Evolutionary conservation across 2,888 invertebrate genomes (phyloP), one percentile per base, ranked within the genome.

Genomic region (Xanthostigma xanthostigma): DNA sequence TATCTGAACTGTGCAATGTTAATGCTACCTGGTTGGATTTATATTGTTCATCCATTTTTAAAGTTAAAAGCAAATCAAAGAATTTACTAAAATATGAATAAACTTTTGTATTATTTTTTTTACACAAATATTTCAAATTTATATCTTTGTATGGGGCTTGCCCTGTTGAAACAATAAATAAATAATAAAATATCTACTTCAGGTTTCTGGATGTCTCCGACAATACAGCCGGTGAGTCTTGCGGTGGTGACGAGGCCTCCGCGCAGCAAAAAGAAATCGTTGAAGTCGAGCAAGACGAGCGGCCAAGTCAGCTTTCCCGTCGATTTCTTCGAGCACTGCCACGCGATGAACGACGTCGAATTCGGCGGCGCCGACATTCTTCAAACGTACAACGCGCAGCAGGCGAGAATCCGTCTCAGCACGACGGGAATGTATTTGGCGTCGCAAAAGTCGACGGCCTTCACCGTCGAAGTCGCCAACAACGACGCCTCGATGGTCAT

Each of bases 261-360:
- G 33, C 72, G 76, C 53, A 75, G 74, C 57, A 75, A 75, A 60
- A 82, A 80, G 64, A 74, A 75, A 54, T 62, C 70, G 0, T 64
- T 72, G 5, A 76, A 79, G 57, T 62, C 72, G 10, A 77, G 77
- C 36, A 79, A 81, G 58, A 70, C 72, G 1, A 72, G 76, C 2
- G 81, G 80, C 36, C 72, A 78, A 2, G 78, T 88, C 0, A 75
- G 80, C 38, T 94, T 96, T 66, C 92, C 95, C 0, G 84, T 94
- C 37, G 97, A 97, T 64, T 96, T 95, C 74, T 97, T 97, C 66
- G 96, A 97, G 64, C 89, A 93, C 62, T 94, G 94, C 64, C 84
- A 86, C 48, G 78, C 82, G 9, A 81, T 95, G 78, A 86, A 84
- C 54, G 95, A 96, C 59, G 81, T 95, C 0, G 96, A 96, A 65